These are phyloP conservation scores for Euwallacea similis DNA, from an alignment of 1,140 invertebrate genomes.

Conservation along the genomic window DNA sequence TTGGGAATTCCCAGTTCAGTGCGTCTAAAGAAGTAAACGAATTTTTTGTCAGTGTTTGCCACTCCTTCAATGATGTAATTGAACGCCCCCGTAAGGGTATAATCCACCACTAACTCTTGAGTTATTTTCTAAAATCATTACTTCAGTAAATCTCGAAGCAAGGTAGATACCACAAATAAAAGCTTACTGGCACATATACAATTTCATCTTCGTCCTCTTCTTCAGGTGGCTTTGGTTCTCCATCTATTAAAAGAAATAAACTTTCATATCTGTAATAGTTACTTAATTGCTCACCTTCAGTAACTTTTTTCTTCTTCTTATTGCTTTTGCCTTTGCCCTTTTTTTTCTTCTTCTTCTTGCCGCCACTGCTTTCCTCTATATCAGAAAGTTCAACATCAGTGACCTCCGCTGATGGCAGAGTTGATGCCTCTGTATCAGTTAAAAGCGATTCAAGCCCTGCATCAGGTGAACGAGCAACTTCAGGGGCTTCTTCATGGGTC, in stretches of 20 bases:
- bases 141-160: background rate
- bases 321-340: slow-evolving; percentile 36
- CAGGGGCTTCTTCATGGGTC: slow-evolving; percentile 9
- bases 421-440: slow-evolving; percentile 43
- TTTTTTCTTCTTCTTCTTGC: slow-evolving; percentile 32
- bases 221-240: slow-evolving; percentile 7
- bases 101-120: slow-evolving; percentile 65
- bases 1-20: slow-evolving; percentile 61
- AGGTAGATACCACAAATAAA: background rate
- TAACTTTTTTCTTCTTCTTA: slow-evolving; percentile 30
- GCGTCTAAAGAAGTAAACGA: slow-evolving; percentile 69
- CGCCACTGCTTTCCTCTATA: slow-evolving; percentile 29
- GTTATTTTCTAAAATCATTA: slow-evolving; percentile 62
- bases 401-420: slow-evolving; percentile 39
- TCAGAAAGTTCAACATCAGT: slow-evolving; percentile 40
- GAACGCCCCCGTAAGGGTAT: slow-evolving; percentile 66
- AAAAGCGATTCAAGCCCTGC: slow-evolving; percentile 27
- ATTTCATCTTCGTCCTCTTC: slow-evolving; percentile 49
- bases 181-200: slow-evolving; percentile 57
- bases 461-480: background rate
- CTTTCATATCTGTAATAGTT: background rate
- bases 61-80: slow-evolving; percentile 59
- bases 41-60: slow-evolving; percentile 57
- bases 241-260: slow-evolving; percentile 6
- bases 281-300: slow-evolving; percentile 5